Evolutionary conservation across 2,888 invertebrate genomes (phyloP).

Genomic region (Siphlonurus alternatus): DNA sequence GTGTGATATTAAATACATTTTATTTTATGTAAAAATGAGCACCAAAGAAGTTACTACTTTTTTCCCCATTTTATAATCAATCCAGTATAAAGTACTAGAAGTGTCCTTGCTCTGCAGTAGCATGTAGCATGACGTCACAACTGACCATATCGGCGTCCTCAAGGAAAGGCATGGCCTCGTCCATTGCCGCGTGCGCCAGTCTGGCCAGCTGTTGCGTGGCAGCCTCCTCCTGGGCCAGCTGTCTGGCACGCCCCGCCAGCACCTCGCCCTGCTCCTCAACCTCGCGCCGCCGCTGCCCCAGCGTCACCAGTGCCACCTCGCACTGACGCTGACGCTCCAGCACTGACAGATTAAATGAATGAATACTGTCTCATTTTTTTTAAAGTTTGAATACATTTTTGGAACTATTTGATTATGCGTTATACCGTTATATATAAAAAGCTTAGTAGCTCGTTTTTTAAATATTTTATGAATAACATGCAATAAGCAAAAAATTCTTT

Average conservation of each 20-base stretch:
- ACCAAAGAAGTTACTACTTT: too few species aligned
- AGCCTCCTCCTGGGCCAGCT: slow-evolving; percentile 62
- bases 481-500: too few species aligned
- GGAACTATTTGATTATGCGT: too few species aligned
- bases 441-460: too few species aligned
- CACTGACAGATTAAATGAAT: slow-evolving; percentile 18
- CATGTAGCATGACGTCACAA: too few species aligned
- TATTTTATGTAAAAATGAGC: too few species aligned
- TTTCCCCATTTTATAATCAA: too few species aligned
- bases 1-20: too few species aligned
- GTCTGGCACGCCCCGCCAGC: slow-evolving; percentile 50
- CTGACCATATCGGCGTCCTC: slow-evolving; percentile 54
- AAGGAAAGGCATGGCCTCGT: slow-evolving; percentile 71
- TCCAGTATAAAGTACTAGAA: too few species aligned
- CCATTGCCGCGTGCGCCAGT: slow-evolving; percentile 65
- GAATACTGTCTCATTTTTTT: not conserved
- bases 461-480: too few species aligned
- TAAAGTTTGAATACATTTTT: not conserved
- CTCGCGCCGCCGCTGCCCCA: slow-evolving; percentile 62
- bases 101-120: too few species aligned
- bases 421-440: too few species aligned
- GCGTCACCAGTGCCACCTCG: slow-evolving; percentile 66
- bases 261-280: slow-evolving; percentile 66
- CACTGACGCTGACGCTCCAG: slow-evolving; percentile 63
- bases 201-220: slow-evolving; percentile 68